Percentiles rank a stretch among this genome's conserved stretches.
These are phyloP conservation scores for Oreortyx pictus DNA, from an alignment of 2,797 vertebrate genomes.

Conservation along the genomic window DNA sequence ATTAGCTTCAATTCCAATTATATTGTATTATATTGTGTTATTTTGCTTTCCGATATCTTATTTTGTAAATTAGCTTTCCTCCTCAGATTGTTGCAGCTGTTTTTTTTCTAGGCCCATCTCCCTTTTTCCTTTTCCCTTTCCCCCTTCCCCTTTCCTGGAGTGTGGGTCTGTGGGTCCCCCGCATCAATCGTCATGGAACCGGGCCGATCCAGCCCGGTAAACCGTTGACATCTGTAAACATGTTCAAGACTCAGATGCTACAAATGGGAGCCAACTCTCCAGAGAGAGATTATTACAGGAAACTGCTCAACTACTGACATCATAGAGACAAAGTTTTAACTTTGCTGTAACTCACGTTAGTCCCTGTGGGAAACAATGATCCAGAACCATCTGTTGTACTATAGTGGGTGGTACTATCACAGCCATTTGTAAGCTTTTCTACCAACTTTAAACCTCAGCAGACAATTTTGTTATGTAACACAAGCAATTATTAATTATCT, in stretches of 20 bases:
- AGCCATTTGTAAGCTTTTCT: not conserved
- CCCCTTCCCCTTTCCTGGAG: too few relatives aligned
- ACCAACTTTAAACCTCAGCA: not conserved
- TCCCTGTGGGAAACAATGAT: not conserved
- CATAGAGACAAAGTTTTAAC: not conserved
- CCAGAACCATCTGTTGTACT: not conserved
- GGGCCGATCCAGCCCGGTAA: too few relatives aligned
- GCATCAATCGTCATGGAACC: too few relatives aligned
- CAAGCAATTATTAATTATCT: not conserved
- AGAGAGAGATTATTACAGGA: not conserved
- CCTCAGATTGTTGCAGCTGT: too few relatives aligned
- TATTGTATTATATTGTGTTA: too few relatives aligned
- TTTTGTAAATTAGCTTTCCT: too few relatives aligned
- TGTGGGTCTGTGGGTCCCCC: too few relatives aligned
- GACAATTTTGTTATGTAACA: accelerated
- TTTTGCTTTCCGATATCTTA: too few relatives aligned
- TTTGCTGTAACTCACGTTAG: not conserved
- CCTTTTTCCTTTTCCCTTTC: too few relatives aligned
- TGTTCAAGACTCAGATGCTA: not conserved
- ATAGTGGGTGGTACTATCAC: not conserved
- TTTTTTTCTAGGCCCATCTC: too few relatives aligned
- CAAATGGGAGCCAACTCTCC: not conserved
- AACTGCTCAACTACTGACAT: not conserved
- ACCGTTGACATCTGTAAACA: too few relatives aligned
- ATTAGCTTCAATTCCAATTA: too few relatives aligned